phyloP scores from a whole-genome alignment of 2,113 vertebrate species.

The Sinocyclocheilus anshuiensis region DNA sequence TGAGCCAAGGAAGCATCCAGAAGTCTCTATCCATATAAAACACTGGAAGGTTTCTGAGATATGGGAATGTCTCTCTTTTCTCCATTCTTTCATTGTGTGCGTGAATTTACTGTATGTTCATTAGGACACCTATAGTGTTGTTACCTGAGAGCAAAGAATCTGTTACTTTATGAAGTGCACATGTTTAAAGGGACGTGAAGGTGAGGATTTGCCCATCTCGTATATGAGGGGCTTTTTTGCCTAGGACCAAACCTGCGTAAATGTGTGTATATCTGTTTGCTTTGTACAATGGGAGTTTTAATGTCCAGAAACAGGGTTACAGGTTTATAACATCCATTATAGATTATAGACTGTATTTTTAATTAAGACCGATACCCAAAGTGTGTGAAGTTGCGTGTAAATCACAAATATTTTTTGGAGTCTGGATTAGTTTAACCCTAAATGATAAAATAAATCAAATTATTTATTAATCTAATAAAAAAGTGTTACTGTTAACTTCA shows the following conservation, averaged over 20 bases:
- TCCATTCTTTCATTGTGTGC: constrained; percentile 29
- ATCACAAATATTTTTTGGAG: constrained; percentile 21
- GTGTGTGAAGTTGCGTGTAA: not conserved
- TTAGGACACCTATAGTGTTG: constrained; percentile 21
- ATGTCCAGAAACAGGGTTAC: constrained; percentile 42
- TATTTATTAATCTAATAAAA: constrained; percentile 17
- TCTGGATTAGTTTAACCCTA: constrained; percentile 5
- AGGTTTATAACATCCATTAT: constrained; percentile 11
- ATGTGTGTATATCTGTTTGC: constrained; percentile 12
- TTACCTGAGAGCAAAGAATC: constrained; percentile 22
- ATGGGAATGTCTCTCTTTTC: constrained; percentile 9
- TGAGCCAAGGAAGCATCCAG: constrained; percentile 47
- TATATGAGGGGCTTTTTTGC: not conserved
- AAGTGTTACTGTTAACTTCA: constrained; percentile 29
- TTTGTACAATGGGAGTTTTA: not conserved
- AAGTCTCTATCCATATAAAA: constrained; percentile 16
- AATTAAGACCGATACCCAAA: not conserved
- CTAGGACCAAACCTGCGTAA: not conserved
- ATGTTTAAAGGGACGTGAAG: constrained; percentile 13
- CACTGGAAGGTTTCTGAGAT: constrained; percentile 12
- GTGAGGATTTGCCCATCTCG: not conserved
- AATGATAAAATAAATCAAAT: not conserved
- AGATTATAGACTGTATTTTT: constrained; percentile 32
- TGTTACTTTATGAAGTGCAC: constrained; percentile 33
- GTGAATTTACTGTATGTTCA: constrained; percentile 41